phyloP scores from a whole-genome alignment of 2,888 invertebrate species.

The Cremastobaeus sp. region DNA sequence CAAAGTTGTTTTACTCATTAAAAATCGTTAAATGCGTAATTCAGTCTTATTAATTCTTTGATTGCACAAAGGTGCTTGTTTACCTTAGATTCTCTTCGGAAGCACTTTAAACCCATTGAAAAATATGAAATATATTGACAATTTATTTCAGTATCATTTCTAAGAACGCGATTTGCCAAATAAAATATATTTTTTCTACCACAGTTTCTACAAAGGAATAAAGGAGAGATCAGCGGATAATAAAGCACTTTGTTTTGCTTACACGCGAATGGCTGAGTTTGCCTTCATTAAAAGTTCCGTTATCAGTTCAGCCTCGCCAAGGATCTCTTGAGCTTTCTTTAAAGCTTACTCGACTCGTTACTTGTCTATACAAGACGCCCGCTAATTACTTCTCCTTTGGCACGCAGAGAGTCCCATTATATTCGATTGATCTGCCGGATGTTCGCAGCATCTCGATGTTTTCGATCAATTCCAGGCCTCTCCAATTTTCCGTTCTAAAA shows the following conservation, averaged over 20 bases:
- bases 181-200: constrained; percentile 5
- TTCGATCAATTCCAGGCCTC: too few relatives aligned
- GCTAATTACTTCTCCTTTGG: constrained; percentile 49
- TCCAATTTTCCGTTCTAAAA: too few relatives aligned
- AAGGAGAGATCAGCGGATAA: constrained; percentile 53
- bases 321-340: constrained; percentile 29
- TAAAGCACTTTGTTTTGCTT: constrained; percentile 63
- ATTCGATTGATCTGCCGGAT: constrained; percentile 4
- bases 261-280: constrained; percentile 57
- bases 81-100: too few relatives aligned
- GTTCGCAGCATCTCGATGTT: too few relatives aligned
- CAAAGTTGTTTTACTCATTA: too few relatives aligned
- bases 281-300: constrained; percentile 65
- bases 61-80: too few relatives aligned
- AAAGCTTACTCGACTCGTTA: constrained; percentile 24
- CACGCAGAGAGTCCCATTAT: constrained; percentile 9
- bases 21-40: too few relatives aligned
- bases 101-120: too few relatives aligned
- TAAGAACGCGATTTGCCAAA: too few relatives aligned
- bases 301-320: constrained; percentile 49
- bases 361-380: constrained; percentile 42
- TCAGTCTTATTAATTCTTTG: too few relatives aligned
- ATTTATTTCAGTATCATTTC: too few relatives aligned
- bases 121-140: too few relatives aligned
- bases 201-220: constrained; percentile 12